phyloP scores from a whole-genome alignment of 2,888 invertebrate species.

The Lordiphosa fenestrarum region DNA sequence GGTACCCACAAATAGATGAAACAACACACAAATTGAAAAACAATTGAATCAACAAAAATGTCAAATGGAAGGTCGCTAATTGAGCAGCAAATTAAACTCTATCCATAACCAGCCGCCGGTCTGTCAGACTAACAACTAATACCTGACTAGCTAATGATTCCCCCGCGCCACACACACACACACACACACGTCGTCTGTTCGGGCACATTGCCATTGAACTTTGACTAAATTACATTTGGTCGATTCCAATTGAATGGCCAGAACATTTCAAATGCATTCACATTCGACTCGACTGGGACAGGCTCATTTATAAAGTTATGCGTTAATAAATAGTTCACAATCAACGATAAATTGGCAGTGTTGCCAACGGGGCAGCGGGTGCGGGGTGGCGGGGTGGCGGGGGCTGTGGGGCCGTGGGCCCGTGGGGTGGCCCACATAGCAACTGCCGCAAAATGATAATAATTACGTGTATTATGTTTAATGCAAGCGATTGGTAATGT shows the following conservation, averaged over 20 bases:
- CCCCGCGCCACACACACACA: neutral
- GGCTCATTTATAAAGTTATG: constrained; percentile 62
- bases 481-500: constrained; percentile 38
- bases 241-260: constrained; percentile 41
- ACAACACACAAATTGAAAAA: constrained; percentile 34
- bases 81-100: constrained; percentile 68
- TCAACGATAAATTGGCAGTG: constrained; percentile 64
- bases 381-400: neutral
- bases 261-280: constrained; percentile 1
- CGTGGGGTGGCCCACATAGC: constrained; percentile 26
- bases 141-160: constrained; percentile 2
- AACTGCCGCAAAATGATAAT: constrained; percentile 69
- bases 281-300: neutral
- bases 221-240: constrained; percentile 53
- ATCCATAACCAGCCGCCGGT: constrained; percentile 21
- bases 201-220: constrained; percentile 37
- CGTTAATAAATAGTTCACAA: constrained; percentile 73
- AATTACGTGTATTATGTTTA: constrained; percentile 70
- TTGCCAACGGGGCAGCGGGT: constrained; percentile 5
- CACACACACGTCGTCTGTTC: neutral
- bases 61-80: constrained; percentile 52
- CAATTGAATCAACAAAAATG: constrained; percentile 32
- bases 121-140: constrained; percentile 1
- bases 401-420: neutral
- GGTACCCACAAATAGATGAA: too few species aligned